A percentile compares a stretch with the other conserved stretches of the same genome.
Conservation (phyloP, 1,140 invertebrate species). For the Drosophila suzukii region DNA sequence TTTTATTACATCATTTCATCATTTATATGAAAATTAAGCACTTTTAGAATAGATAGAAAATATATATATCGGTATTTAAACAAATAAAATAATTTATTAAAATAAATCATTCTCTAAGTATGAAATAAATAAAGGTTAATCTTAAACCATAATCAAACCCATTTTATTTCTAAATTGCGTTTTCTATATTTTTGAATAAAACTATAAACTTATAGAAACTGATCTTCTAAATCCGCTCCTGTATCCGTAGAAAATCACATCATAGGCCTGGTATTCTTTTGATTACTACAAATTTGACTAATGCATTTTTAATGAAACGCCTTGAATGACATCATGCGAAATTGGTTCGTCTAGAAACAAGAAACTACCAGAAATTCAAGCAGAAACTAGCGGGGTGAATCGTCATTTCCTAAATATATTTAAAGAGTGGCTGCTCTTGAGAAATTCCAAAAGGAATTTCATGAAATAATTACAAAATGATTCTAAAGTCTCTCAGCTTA, state of each 20-base stretch:
- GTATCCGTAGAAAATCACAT: conserved; percentile 16
- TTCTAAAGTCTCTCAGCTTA: conserved; percentile 10
- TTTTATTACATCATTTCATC: too few species aligned
- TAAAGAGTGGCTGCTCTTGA: background rate
- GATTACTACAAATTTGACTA: conserved; percentile 58
- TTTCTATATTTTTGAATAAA: background rate
- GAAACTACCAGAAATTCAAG: conserved; percentile 10
- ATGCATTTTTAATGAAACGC: conserved; percentile 72
- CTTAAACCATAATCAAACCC: too few species aligned
- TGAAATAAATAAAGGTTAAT: too few species aligned
- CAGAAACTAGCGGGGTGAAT: conserved; percentile 10
- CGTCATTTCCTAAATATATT: background rate
- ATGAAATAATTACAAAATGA: conserved; percentile 18
- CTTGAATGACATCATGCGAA: conserved; percentile 36
- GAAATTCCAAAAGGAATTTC: conserved; percentile 18
- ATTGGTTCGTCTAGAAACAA: conserved; percentile 10
- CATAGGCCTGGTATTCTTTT: conserved; percentile 59
- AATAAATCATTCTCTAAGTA: too few species aligned
- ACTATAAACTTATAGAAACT: background rate
- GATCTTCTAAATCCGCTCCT: background rate
- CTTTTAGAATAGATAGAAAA: too few species aligned
- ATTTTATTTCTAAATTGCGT: too few species aligned
- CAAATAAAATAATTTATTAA: too few species aligned
- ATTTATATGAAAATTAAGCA: too few species aligned
- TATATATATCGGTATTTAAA: too few species aligned